Conservation (phyloP, 2,888 invertebrate species). For the Halocaridina rubra region DNA sequence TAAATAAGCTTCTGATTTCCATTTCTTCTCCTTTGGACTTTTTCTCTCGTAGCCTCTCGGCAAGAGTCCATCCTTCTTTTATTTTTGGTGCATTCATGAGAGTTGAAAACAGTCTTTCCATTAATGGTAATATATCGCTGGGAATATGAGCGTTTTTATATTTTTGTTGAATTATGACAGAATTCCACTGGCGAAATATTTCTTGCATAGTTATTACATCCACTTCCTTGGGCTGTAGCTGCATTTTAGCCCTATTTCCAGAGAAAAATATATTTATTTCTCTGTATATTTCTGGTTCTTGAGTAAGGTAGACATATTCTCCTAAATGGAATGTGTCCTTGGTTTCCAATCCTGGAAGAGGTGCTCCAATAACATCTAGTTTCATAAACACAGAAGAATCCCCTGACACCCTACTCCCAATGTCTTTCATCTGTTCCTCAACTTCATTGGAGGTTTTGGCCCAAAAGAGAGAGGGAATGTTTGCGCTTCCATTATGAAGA, state of each 20-base stretch:
- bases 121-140: slow-evolving; percentile 9
- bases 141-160: slow-evolving; percentile 2
- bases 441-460: neutral
- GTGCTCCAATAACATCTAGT: neutral
- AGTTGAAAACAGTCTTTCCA: slow-evolving; percentile 1
- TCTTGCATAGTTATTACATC: neutral
- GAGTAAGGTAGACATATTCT: slow-evolving; percentile 31
- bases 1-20: slow-evolving; percentile 24
- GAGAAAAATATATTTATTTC: neutral
- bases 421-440: neutral
- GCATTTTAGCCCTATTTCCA: neutral
- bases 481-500: slow-evolving; percentile 46
- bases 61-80: neutral
- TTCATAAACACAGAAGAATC: neutral
- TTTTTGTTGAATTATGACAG: slow-evolving; percentile 38
- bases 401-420: neutral
- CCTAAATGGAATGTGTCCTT: neutral
- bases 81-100: neutral
- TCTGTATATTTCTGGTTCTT: neutral
- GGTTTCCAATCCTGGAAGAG: neutral
- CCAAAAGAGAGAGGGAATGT: slow-evolving; percentile 49
- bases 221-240: neutral
- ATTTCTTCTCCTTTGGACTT: neutral
- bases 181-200: slow-evolving; percentile 44
- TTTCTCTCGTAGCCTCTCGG: neutral